Conservation (phyloP, 2,113 vertebrate species). For the Paraplagusia blochii region DNA sequence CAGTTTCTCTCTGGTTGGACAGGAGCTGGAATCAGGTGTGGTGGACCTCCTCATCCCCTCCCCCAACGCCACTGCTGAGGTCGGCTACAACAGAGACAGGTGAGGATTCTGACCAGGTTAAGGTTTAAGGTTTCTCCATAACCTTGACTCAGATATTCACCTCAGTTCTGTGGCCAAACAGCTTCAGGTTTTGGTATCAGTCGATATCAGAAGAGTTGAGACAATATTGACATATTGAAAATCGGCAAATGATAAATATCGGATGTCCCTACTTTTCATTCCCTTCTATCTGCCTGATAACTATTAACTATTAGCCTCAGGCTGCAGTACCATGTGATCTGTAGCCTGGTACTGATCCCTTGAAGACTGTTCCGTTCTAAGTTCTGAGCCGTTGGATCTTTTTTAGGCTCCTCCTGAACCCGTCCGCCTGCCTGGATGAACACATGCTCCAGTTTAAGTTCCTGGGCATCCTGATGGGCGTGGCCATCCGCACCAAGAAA, state of each 20-base stretch:
- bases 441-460: conserved; percentile 81
- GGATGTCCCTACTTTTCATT: too few relatives aligned
- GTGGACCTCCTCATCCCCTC: conserved; percentile 81
- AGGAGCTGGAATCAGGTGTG: conserved; percentile 80
- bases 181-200: too few relatives aligned
- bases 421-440: conserved; percentile 73
- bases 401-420: conserved; percentile 77
- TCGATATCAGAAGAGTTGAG: too few relatives aligned
- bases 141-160: background rate
- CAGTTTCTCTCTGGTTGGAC: background rate
- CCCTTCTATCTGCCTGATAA: too few relatives aligned
- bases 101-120: conserved; percentile 28
- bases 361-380: too few relatives aligned
- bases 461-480: conserved; percentile 81
- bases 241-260: too few relatives aligned
- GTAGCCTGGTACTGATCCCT: too few relatives aligned
- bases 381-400: background rate
- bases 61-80: conserved; percentile 78
- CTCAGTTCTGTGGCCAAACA: too few relatives aligned
- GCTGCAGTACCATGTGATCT: too few relatives aligned
- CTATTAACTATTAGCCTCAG: too few relatives aligned
- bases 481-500: conserved; percentile 82
- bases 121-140: background rate
- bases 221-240: too few relatives aligned
- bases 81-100: conserved; percentile 82